Conservation (phyloP, 2,888 invertebrate genomes). For the Latrodectus hesperus region DNA sequence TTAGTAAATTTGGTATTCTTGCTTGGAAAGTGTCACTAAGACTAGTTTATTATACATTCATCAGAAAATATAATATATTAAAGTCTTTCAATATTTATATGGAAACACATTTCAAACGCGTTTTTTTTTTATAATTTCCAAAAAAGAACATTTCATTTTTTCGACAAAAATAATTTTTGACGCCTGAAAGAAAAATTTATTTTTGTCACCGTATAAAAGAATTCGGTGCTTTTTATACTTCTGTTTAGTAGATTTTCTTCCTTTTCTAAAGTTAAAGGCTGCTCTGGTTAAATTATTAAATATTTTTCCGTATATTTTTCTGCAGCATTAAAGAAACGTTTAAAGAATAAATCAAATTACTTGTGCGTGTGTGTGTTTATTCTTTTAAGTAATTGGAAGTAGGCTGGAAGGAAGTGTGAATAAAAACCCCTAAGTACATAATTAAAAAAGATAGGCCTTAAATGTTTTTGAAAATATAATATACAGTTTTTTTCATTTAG, state of each 20-base stretch:
- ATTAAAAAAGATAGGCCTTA: slow-evolving; percentile 56
- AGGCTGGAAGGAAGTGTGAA: slow-evolving; percentile 35
- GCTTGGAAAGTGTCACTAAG: no score
- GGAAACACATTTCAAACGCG: no score
- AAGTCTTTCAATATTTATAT: no score
- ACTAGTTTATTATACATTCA: no score
- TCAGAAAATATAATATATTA: no score
- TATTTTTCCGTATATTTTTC: slow-evolving; percentile 35
- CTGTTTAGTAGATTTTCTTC: slow-evolving; percentile 18
- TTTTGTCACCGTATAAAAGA: no score
- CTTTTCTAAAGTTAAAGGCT: slow-evolving; percentile 22
- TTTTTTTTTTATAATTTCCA: no score
- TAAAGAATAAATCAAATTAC: slow-evolving; percentile 66
- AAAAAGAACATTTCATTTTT: no score
- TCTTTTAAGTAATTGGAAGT: slow-evolving; percentile 52
- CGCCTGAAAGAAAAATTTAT: no score
- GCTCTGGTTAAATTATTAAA: slow-evolving; percentile 44
- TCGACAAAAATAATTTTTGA: no score
- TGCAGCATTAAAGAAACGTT: slow-evolving; percentile 55
- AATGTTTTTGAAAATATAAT: slow-evolving; percentile 40
- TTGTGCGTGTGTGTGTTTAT: slow-evolving; percentile 22
- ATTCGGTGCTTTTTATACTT: slow-evolving; percentile 22
- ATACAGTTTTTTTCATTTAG: no score
- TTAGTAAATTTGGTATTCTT: no score
- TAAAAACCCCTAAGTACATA: slow-evolving; percentile 30